Conservation (phyloP, 2,888 invertebrate species). For the Pseudococcus jackbeardsleyi region DNA sequence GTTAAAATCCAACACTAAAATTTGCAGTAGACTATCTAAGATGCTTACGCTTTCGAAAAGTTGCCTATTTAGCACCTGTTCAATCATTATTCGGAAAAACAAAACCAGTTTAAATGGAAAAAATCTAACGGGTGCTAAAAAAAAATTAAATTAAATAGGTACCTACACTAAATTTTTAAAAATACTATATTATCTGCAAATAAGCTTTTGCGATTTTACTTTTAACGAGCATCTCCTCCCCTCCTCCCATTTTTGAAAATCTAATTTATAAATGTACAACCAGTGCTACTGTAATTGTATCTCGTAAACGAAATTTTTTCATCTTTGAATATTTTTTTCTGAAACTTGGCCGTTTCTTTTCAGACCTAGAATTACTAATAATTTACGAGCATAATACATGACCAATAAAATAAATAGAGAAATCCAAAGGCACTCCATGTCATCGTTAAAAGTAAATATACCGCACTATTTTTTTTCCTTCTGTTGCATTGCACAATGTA, state of each 20-base stretch:
- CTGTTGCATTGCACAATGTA: constrained; percentile 48
- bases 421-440: constrained; percentile 32
- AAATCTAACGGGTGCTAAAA: neutral
- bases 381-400: constrained; percentile 52
- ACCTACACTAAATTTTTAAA: too few relatives aligned
- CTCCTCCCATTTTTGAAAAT: too few relatives aligned
- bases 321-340: neutral
- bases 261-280: neutral
- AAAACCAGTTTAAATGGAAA: too few relatives aligned
- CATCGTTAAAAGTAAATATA: constrained; percentile 51
- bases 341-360: constrained; percentile 36
- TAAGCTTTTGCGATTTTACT: constrained; percentile 10
- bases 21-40: too few relatives aligned
- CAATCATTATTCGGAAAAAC: too few relatives aligned
- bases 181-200: neutral
- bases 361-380: constrained; percentile 55
- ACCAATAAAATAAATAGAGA: constrained; percentile 24
- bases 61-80: too few relatives aligned
- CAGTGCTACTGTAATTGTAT: neutral
- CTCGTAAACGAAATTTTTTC: neutral
- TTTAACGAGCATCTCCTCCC: neutral
- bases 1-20: too few relatives aligned
- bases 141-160: too few relatives aligned
- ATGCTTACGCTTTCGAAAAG: too few relatives aligned
- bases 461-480: constrained; percentile 24